phyloP scores from a whole-genome alignment of 2,113 vertebrate species.

The Alethe castanea region DNA sequence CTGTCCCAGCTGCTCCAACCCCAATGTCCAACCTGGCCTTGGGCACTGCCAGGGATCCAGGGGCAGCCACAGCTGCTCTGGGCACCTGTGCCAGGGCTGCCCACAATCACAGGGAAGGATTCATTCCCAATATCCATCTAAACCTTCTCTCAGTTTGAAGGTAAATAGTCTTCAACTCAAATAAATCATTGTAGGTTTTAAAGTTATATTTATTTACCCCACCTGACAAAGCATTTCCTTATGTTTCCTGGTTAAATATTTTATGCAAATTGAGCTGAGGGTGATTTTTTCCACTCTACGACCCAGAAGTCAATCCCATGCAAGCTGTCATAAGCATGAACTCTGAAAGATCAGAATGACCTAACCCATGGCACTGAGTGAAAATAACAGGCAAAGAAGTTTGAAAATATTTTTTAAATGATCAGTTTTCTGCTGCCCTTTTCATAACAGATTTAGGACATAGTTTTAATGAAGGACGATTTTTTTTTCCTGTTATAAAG shows the following conservation, averaged over 20 bases:
- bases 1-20: background rate
- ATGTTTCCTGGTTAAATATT: background rate
- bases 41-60: background rate
- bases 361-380: background rate
- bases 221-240: background rate
- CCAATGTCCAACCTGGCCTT: accelerated
- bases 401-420: background rate
- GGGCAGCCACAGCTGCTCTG: background rate
- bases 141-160: background rate
- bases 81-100: background rate
- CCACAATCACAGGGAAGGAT: accelerated
- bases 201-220: background rate
- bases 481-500: background rate
- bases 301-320: background rate
- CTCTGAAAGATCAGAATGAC: background rate
- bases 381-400: background rate
- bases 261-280: background rate
- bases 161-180: background rate
- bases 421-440: background rate
- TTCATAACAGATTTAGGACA: background rate
- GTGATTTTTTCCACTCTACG: background rate
- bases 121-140: background rate
- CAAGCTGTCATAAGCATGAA: background rate
- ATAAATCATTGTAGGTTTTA: accelerated
- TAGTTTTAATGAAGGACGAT: background rate